A percentile compares a stretch with the other conserved stretches of the same genome.
Evolutionary conservation across 2,888 invertebrate species (phyloP).

Genomic region (Linnaemya vulpina): DNA sequence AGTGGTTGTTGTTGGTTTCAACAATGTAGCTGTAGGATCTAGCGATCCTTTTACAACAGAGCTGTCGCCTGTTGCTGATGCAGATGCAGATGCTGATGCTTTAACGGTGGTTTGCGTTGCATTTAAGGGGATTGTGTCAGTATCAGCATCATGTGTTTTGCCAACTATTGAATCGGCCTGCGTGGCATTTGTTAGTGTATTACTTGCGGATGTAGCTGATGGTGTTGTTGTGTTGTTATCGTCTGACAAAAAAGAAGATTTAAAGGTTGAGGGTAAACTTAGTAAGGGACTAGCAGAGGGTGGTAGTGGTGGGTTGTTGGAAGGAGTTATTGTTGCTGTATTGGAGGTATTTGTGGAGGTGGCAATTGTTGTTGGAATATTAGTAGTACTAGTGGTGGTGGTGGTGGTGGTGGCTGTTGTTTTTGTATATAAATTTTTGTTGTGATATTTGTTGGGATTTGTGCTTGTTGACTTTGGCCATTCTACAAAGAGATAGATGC

Average conservation of each 20-base stretch:
- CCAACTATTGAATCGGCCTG: slow-evolving; percentile 59
- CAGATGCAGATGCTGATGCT: slow-evolving; percentile 35
- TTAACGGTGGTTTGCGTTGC: slow-evolving; percentile 42
- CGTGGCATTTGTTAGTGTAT: slow-evolving; percentile 63
- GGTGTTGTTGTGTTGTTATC: slow-evolving; percentile 73
- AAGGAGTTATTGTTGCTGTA: slow-evolving; percentile 50
- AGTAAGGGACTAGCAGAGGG: slow-evolving; percentile 67
- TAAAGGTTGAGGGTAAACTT: slow-evolving; percentile 74
- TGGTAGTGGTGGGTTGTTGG: slow-evolving; percentile 49
- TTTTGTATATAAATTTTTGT: slow-evolving; percentile 60
- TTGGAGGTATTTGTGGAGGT: slow-evolving; percentile 47
- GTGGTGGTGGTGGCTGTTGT: slow-evolving; percentile 68
- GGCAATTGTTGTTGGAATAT: slow-evolving; percentile 60
- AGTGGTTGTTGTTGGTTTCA: slow-evolving; percentile 24
- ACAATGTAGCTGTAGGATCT: slow-evolving; percentile 25
- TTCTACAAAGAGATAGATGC: slow-evolving; percentile 74
- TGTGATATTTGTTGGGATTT: slow-evolving; percentile 65
- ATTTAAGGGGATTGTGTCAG: slow-evolving; percentile 44
- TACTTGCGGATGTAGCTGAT: slow-evolving; percentile 59
- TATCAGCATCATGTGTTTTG: slow-evolving; percentile 5
- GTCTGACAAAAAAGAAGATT: slow-evolving; percentile 80
- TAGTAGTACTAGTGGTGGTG: slow-evolving; percentile 65
- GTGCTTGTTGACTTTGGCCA: slow-evolving; percentile 79
- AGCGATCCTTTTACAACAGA: slow-evolving; percentile 12
- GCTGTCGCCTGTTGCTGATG: slow-evolving; percentile 8